Evolutionary conservation across 2,797 vertebrate genomes (phyloP).

Genomic region (Siniperca undulata): DNA sequence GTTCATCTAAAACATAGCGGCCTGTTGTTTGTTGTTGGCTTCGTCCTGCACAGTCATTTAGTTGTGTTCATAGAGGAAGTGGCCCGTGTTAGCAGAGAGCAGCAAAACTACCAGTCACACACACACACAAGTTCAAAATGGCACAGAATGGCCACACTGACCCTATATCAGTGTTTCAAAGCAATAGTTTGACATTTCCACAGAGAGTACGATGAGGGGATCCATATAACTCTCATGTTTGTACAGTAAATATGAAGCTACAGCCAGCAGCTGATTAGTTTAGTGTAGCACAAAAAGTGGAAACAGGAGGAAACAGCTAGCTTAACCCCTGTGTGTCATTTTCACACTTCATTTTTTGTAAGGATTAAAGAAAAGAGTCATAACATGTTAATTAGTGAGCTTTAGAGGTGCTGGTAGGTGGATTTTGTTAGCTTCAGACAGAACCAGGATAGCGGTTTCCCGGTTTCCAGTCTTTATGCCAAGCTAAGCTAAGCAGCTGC

Average conservation of each 20-base stretch:
- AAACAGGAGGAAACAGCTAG: neutral
- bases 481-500: neutral
- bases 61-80: conserved; percentile 63
- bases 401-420: too few species aligned
- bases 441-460: neutral
- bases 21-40: conserved; percentile 60
- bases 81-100: conserved; percentile 6
- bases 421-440: too few species aligned
- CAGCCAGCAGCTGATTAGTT: neutral
- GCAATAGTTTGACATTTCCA: neutral
- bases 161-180: neutral
- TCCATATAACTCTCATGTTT: neutral
- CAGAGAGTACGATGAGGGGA: neutral
- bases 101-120: conserved; percentile 23
- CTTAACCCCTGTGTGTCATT: neutral
- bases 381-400: too few species aligned
- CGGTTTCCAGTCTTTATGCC: neutral
- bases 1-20: conserved; percentile 46
- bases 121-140: conserved; percentile 13
- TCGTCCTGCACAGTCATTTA: conserved; percentile 57
- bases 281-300: neutral
- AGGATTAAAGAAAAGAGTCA: too few species aligned
- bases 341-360: too few species aligned
- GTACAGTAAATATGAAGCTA: neutral
- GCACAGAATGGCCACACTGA: neutral